Base-by-base conservation (phyloP, 2,113 vertebrate genomes). In the Anhinga rufa region DNA sequence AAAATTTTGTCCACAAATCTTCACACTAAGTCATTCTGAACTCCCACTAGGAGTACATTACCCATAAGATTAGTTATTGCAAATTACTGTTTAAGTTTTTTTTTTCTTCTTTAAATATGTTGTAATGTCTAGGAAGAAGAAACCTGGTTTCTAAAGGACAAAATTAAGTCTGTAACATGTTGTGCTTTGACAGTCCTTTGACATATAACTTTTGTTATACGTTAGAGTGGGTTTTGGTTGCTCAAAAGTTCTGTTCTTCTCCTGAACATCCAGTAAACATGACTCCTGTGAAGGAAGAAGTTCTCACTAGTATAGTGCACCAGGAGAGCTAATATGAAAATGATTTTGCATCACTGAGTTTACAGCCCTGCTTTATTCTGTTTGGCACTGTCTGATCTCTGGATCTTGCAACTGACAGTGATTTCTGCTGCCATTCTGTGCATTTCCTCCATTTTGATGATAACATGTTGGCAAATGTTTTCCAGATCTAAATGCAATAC, bases 1-100 rank as follows among this genome's bases (percentile, higher is more conserved):
- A 91, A 96, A 95, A 85, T 80, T n/a, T n/a, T 89, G 49, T 71
- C 89, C 83, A 51, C 81, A 89, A 70, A 89, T 93, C 79, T 90
- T 90, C 70, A 81, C 70, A 46, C 42, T 36, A 80, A 79, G 89
- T 91, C 28, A 54, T 74, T 82, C 78, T 60, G 42, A 93, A 90
- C 75, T 95, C 86, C 81, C 94, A 60, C 6, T 24, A 89, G 86
- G 66, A 90, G 32, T 77, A 54, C 26, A 17, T 85, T 94, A 76
- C 46, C 48, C 65, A 9, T 82, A 95, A 92, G 86, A 76, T 64
- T 62, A 76, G 52, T 81, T 69, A 70, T 61, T 89, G 62, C 34
- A 93, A 76, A 92, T 69, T 79, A 61, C 36, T 80, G 3, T 13
- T 83, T 19, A 92, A 77, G 31, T 22, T 1, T 21, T 25, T 34